A percentile compares a stretch with the other conserved stretches of the same genome.
These are phyloP conservation scores for Heliothis virescens DNA, from an alignment of 1,140 invertebrate species.

Conservation along the genomic window DNA sequence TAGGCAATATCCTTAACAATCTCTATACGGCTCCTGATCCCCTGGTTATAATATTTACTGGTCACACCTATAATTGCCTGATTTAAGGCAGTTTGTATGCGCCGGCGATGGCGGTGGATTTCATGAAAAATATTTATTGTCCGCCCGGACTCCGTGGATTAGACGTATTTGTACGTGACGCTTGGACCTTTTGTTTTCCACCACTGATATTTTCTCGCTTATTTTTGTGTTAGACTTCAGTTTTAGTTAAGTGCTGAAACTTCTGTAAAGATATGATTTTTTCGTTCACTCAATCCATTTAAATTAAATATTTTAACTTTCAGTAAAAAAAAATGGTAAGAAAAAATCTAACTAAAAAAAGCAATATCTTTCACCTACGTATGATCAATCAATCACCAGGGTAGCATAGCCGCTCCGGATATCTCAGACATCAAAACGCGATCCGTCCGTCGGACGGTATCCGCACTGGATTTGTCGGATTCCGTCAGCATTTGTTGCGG, in stretches of 20 bases:
- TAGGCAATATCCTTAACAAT: conserved; percentile 62
- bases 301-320: no score
- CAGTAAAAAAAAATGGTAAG: no score
- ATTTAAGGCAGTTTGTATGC: conserved; percentile 83
- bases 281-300: no score
- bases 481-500: conserved; percentile 61
- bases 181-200: conserved; percentile 56
- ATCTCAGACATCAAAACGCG: conserved; percentile 51
- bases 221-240: conserved; percentile 22
- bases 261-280: background rate
- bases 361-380: background rate
- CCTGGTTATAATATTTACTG: conserved; percentile 79
- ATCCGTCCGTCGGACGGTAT: conserved; percentile 63
- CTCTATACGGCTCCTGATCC: conserved; percentile 66
- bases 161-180: conserved; percentile 80
- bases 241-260: background rate
- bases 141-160: conserved; percentile 70
- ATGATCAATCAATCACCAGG: conserved; percentile 42
- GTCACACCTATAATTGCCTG: conserved; percentile 83
- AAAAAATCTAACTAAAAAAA: background rate
- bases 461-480: conserved; percentile 73
- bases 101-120: conserved; percentile 70
- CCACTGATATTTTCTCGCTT: conserved; percentile 20
- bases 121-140: conserved; percentile 83
- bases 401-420: conserved; percentile 32